phyloP scores from a whole-genome alignment of 2,797 vertebrate genomes.

The Aphelocoma californica region DNA sequence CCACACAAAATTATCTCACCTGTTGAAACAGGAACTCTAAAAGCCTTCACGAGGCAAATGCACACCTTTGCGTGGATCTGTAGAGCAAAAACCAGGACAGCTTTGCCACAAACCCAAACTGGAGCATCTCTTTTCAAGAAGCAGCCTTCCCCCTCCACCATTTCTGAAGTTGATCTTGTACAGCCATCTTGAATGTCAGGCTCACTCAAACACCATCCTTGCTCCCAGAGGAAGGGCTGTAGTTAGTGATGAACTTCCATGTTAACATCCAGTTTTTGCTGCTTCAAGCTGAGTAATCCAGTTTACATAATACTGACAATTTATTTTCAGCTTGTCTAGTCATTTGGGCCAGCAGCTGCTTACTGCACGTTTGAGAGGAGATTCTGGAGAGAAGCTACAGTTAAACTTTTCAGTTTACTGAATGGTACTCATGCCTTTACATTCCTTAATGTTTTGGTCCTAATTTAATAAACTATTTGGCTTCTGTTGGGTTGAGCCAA shows the following conservation, averaged over 20 bases:
- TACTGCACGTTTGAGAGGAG: not conserved
- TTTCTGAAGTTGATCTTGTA: not conserved
- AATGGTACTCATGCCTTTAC: not conserved
- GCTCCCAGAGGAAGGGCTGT: not conserved
- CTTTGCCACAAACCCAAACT: slow-evolving; percentile 10
- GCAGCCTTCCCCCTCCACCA: not conserved
- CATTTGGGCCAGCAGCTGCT: not conserved
- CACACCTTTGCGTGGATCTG: slow-evolving; percentile 57
- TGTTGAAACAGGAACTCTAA: slow-evolving; percentile 52
- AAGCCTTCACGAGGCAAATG: slow-evolving; percentile 58
- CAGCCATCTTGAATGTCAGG: not conserved
- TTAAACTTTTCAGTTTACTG: not conserved
- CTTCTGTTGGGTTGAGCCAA: not conserved
- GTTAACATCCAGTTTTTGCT: not conserved
- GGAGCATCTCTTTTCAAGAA: slow-evolving; percentile 8
- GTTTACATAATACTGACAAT: not conserved
- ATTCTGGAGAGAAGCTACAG: slow-evolving; percentile 51
- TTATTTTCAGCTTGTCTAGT: not conserved
- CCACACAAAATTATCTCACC: slow-evolving; percentile 38
- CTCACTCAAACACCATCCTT: not conserved
- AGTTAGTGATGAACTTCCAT: not conserved
- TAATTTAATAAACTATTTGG: slow-evolving; percentile 9
- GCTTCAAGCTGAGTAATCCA: slow-evolving; percentile 13
- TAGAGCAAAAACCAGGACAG: slow-evolving; percentile 34
- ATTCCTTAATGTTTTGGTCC: not conserved